These are phyloP conservation scores for Hydropotes inermis DNA, from an alignment of 2,113 vertebrate genomes.

Conservation along the genomic window DNA sequence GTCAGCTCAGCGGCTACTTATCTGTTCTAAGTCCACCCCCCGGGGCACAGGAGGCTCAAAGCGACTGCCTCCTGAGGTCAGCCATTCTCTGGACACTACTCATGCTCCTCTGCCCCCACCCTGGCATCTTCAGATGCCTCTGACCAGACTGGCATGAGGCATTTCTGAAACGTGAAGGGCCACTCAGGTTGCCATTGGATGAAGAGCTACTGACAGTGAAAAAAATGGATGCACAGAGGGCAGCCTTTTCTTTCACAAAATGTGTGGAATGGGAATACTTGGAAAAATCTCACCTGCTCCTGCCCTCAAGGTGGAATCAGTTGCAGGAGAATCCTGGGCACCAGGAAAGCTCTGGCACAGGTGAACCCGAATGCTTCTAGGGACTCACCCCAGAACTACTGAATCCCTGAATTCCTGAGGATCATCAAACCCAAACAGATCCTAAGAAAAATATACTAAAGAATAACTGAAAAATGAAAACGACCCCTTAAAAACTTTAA, in stretches of 20 bases:
- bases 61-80: neutral
- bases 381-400: neutral
- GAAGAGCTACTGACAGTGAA: neutral
- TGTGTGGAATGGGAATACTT: neutral
- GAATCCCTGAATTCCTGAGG: neutral
- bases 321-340: neutral
- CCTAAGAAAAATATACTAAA: neutral
- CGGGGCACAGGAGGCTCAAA: neutral
- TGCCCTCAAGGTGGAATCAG: too few relatives aligned
- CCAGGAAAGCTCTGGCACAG: neutral
- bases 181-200: fast-evolving
- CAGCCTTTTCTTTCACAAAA: neutral
- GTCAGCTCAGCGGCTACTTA: neutral
- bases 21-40: neutral
- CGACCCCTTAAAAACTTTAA: neutral
- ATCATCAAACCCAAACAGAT: neutral
- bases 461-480: neutral
- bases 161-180: neutral
- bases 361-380: neutral
- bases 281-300: neutral
- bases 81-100: neutral
- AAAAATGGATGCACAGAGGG: neutral
- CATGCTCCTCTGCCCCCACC: fast-evolving
- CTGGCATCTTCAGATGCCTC: neutral
- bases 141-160: neutral